Conservation (phyloP, 2,797 vertebrate genomes). For the Pseudomugil gertrudae region DNA sequence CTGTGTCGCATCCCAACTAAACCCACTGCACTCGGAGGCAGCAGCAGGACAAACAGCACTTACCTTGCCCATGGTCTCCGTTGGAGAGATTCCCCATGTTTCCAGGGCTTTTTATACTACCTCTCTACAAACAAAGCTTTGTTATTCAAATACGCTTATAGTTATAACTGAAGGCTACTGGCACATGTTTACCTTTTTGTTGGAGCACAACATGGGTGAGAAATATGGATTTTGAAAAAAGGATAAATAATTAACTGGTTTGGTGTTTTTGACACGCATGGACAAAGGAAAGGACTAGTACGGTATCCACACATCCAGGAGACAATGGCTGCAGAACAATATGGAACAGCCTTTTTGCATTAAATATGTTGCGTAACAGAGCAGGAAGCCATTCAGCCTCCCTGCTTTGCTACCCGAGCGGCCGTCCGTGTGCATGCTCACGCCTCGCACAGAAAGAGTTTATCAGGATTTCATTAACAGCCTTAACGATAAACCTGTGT, state of each 20-base stretch:
- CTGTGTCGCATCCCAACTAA: no score
- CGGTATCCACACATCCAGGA: constrained; percentile 77
- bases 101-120: constrained; percentile 84
- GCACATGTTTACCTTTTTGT: constrained; percentile 84
- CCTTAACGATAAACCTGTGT: background rate
- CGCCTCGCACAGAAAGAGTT: constrained; percentile 15
- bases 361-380: constrained; percentile 78
- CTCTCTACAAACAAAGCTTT: constrained; percentile 84
- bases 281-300: constrained; percentile 85
- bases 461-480: background rate
- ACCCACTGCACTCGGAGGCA: constrained; percentile 26
- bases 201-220: constrained; percentile 77
- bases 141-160: constrained; percentile 83
- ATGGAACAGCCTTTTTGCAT: constrained; percentile 80
- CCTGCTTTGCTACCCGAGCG: constrained; percentile 49
- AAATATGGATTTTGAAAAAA: constrained; percentile 84
- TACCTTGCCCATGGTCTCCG: constrained; percentile 86
- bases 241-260: constrained; percentile 81
- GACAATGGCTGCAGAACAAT: constrained; percentile 83
- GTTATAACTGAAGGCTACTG: constrained; percentile 78
- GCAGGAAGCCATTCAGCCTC: constrained; percentile 67
- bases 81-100: constrained; percentile 84
- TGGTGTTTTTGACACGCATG: constrained; percentile 80
- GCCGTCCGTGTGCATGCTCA: constrained; percentile 10
- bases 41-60: constrained; percentile 67